Evolutionary conservation across 2,797 vertebrate species (phyloP), one percentile per base, ranked within the genome.

Genomic region (Chloroceryle amazona): DNA sequence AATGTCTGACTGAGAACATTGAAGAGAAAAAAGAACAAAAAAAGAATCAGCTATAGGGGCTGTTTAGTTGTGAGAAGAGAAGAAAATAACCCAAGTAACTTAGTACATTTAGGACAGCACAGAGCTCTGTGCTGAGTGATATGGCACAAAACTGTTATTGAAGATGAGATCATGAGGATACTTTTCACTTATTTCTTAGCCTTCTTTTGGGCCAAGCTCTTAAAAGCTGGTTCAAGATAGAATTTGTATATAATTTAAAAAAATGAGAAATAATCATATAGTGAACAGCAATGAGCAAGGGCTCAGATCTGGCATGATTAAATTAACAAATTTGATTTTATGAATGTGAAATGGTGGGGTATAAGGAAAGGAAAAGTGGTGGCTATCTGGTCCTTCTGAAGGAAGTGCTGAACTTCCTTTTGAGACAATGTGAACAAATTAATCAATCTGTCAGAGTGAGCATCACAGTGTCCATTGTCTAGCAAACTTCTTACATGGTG

Each of bases 51-150:
- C 41, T 72, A 65, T 28, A 66, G 18, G 18, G 28, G 19, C 44
- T 51, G 70, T 86, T 83, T 86, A 92, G 21, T 67, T 86, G 54
- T 80, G 54, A 96, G 61, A 88, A 94, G 54, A 62, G 74, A 93
- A 81, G 55, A 86, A 85, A 52, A 46, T 67, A 92, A 89, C 44
- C 49, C 46, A 93, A 61, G 54, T 33, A 25, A 75, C 81, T 93
- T 81, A 70, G 51, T 80, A 93, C 26, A 85, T 95, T 95, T 90
- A 93, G 73, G 71, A 41, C 72, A 90, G 37, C 62, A 74, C 39
- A 79, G 79, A 83, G 13, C 22, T 86, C 61, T 96, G 89, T 79
- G 89, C 23, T 89, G 70, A 95, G 86, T 90, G 79, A 95, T 89
- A 93, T 91, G 79, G 78, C 65, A 91, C 28, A 88, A 81, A 96